A percentile compares a stretch with the other conserved stretches of the same genome.
Conservation (phyloP, 2,888 invertebrate species). For the Nematopogon swammerdamellus region DNA sequence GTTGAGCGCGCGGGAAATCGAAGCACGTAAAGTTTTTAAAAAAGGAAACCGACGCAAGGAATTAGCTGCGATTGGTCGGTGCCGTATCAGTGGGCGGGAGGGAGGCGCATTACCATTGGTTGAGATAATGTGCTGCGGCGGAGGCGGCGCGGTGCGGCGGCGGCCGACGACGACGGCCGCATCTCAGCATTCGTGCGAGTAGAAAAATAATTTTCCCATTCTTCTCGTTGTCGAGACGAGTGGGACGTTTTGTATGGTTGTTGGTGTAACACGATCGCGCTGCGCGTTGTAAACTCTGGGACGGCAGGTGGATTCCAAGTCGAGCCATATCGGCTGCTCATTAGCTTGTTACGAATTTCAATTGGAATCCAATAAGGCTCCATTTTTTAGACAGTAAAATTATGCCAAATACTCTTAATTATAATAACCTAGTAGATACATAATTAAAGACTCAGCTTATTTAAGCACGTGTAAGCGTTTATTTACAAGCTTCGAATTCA, state of each 20-base stretch:
- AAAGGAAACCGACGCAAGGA: constrained; percentile 48
- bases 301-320: too few species aligned
- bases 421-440: too few species aligned
- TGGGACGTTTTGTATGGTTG: constrained; percentile 51
- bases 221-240: constrained; percentile 50
- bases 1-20: constrained; percentile 24
- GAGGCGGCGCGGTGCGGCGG: constrained; percentile 37
- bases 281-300: constrained; percentile 17
- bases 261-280: too few species aligned
- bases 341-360: too few species aligned
- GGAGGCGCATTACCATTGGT: constrained; percentile 35
- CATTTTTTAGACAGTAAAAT: too few species aligned
- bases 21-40: constrained; percentile 49
- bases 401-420: too few species aligned
- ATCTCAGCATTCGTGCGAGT: constrained; percentile 50
- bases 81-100: constrained; percentile 35
- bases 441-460: too few species aligned
- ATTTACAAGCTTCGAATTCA: too few species aligned
- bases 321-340: too few species aligned
- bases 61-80: constrained; percentile 33
- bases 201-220: constrained; percentile 57
- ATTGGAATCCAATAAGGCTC: too few species aligned
- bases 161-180: constrained; percentile 17
- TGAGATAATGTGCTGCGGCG: constrained; percentile 15
- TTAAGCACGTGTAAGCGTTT: too few species aligned